Evolutionary conservation across 2,113 vertebrate species (phyloP).

Genomic region (Bombycilla garrulus): DNA sequence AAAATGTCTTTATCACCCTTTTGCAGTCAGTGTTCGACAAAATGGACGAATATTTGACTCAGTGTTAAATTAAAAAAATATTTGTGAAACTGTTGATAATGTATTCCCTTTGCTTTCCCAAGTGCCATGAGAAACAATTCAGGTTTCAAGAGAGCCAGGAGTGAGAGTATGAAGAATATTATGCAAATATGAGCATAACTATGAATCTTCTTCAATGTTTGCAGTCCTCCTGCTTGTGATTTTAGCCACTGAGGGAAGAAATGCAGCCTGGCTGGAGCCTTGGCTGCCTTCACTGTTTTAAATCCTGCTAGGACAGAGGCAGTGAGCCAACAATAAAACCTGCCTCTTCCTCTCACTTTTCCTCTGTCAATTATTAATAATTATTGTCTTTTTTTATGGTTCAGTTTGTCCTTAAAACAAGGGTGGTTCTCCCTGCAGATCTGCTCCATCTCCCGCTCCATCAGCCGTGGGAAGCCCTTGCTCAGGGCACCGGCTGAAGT

Average conservation of each 20-base stretch:
- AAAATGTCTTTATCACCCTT: slow-evolving; percentile 37
- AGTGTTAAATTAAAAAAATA: slow-evolving; percentile 28
- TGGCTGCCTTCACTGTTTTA: not conserved
- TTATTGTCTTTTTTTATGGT: not conserved
- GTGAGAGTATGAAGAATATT: not conserved
- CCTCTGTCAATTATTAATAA: not conserved
- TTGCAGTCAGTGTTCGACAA: slow-evolving; percentile 25
- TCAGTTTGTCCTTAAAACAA: not conserved
- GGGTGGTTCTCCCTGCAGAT: not conserved
- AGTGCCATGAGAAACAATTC: slow-evolving; percentile 1
- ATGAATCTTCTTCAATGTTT: not conserved
- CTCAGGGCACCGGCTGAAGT: not conserved
- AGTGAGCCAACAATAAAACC: not conserved
- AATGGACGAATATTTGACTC: slow-evolving; percentile 17
- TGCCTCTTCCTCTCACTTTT: not conserved
- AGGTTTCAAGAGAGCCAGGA: slow-evolving; percentile 3
- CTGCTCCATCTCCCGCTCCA: not conserved
- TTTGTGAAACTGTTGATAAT: not conserved
- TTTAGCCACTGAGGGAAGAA: not conserved
- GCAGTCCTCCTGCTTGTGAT: not conserved
- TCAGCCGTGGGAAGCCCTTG: not conserved
- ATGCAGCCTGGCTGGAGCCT: not conserved
- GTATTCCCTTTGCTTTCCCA: not conserved
- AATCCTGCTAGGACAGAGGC: not conserved
- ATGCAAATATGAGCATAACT: slow-evolving; percentile 18